Evolutionary conservation across 1,140 invertebrate species (phyloP), one percentile per base, ranked within the genome.

Genomic region (Halesus radiatus): DNA sequence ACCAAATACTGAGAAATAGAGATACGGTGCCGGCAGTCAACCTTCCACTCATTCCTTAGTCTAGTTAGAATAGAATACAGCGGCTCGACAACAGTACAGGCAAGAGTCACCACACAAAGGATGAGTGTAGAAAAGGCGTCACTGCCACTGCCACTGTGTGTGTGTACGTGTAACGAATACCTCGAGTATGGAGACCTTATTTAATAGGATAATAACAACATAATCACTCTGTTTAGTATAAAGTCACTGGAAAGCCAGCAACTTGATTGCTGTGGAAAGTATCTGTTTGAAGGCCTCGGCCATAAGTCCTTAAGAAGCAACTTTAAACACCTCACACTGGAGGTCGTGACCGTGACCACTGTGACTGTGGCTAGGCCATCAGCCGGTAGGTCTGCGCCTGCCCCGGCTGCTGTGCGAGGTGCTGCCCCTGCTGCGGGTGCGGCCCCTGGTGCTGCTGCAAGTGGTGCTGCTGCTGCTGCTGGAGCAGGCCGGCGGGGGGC

Each of bases 401-500:
- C n/a, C n/a, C n/a, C n/a, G n/a, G 78, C 53, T 32, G 50, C 62
- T 58, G 60, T 37, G 29, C 50, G 68, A 78, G 78, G 29, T 73
- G 81, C 37, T 81, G 68, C 32, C 56, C 74, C 79, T 81, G 83
- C 84, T 86, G 87, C 3, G 50, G 83, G 26, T 29, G 26, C 2
- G 5, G 26, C 26, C n/a, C n/a, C n/a, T n/a, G n/a, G n/a, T 29
- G 53, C 60, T 58, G 54, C 73, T 29, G 84, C 85, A 58, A 84
- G 81, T 77, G 80, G 70, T 80, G 80, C 81, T 74, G 81, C 23
- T 81, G 68, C 32, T 66, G 76, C 79, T 81, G 83, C 84, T 86
- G 87, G 2, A 52, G 83, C 85, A 85, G 80, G 82, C 83, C 16
- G 78, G 80, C 83, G 84, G 85, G 86, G 16, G 78, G 56, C 78